Conservation (phyloP, 2,113 vertebrate species). For the Ophthalmolycus amberensis region DNA sequence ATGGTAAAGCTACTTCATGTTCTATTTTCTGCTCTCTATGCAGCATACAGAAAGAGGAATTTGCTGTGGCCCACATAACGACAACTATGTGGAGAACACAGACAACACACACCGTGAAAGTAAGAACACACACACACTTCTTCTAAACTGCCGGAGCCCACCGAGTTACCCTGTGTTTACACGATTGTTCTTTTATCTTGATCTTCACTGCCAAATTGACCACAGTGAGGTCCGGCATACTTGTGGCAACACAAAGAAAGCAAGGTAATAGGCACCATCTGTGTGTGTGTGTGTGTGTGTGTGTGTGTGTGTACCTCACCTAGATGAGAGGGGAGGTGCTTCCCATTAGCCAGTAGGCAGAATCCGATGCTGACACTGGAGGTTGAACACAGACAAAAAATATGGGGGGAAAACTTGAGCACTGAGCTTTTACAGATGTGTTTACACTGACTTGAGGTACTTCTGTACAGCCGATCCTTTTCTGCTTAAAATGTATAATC, state of each 20-base stretch:
- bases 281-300: constrained; percentile 53
- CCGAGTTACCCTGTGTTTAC: constrained; percentile 66
- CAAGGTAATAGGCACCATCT: constrained; percentile 76
- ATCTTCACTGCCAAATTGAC: constrained; percentile 73
- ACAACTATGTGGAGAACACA: constrained; percentile 35
- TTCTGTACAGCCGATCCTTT: neutral
- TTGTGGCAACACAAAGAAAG: constrained; percentile 77
- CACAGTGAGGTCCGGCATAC: constrained; percentile 69
- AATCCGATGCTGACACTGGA: constrained; percentile 90
- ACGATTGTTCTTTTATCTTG: constrained; percentile 72
- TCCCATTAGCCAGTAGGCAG: constrained; percentile 90
- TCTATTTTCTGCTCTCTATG: neutral
- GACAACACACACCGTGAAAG: constrained; percentile 53
- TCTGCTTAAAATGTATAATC: neutral
- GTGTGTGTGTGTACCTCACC: constrained; percentile 82
- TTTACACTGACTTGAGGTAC: neutral
- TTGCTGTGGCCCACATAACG: constrained; percentile 31
- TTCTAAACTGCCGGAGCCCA: constrained; percentile 56
- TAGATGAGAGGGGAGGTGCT: constrained; percentile 88
- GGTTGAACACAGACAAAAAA: constrained; percentile 42
- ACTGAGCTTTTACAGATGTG: constrained; percentile 15
- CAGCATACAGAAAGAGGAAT: constrained; percentile 7
- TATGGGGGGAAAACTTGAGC: neutral
- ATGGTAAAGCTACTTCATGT: constrained; percentile 7
- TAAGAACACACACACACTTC: constrained; percentile 54